Conservation (phyloP, 2,888 invertebrate genomes). For the Lithophane ornitopus region DNA sequence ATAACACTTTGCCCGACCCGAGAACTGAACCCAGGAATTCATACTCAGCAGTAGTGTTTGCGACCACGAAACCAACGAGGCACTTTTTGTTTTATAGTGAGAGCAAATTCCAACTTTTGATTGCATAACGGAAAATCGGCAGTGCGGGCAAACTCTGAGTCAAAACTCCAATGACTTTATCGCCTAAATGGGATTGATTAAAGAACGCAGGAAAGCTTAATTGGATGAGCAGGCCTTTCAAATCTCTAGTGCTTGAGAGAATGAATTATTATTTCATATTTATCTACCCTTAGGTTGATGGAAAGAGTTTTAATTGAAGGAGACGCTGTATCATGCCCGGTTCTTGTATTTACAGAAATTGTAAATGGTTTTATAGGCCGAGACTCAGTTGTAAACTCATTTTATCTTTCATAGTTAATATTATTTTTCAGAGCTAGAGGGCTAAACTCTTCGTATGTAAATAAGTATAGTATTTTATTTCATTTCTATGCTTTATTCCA, state of each 20-base stretch:
- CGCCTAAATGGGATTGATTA: conserved; percentile 69
- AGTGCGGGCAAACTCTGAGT: conserved; percentile 54
- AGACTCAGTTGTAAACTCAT: background rate
- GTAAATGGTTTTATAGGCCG: conserved; percentile 12
- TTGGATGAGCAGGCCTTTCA: conserved; percentile 66
- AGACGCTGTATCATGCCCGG: conserved; percentile 9
- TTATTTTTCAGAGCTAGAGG: background rate
- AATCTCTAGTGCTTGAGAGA: conserved; percentile 50
- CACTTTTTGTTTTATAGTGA: conserved; percentile 62
- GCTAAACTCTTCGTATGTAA: background rate
- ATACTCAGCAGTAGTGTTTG: no score
- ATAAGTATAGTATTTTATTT: background rate
- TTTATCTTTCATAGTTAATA: conserved; percentile 14
- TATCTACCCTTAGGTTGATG: conserved; percentile 41
- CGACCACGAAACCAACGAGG: no score
- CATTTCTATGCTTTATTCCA: background rate
- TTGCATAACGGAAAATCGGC: conserved; percentile 58
- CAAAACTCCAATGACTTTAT: conserved; percentile 67
- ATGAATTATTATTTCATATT: conserved; percentile 66
- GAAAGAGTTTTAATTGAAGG: conserved; percentile 37
- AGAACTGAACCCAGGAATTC: no score
- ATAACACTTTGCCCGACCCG: no score
- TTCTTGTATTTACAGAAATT: conserved; percentile 27
- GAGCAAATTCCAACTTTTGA: conserved; percentile 58
- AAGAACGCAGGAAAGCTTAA: conserved; percentile 67